Evolutionary conservation across 2,113 vertebrate species (phyloP).

Genomic region (Collichthys lucidus): DNA sequence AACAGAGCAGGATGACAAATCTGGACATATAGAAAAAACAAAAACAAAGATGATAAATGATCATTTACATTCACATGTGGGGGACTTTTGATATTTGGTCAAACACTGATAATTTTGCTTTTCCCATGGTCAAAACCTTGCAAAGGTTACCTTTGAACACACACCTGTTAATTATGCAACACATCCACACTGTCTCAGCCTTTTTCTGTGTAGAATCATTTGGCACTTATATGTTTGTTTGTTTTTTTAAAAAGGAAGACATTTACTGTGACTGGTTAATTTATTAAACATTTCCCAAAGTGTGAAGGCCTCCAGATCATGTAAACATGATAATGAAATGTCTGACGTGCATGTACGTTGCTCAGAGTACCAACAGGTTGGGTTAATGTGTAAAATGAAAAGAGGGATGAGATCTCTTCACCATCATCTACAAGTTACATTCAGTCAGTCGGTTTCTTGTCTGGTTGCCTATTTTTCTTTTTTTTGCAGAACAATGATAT

Average conservation of each 20-base stretch:
- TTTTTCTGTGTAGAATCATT: slow-evolving; percentile 60
- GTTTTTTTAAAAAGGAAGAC: slow-evolving; percentile 62
- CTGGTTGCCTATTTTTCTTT: slow-evolving; percentile 68
- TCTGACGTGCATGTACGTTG: slow-evolving; percentile 15
- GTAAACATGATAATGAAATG: slow-evolving; percentile 52
- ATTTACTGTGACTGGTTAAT: slow-evolving; percentile 43
- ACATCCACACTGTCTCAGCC: slow-evolving; percentile 30
- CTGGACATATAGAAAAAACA: slow-evolving; percentile 42
- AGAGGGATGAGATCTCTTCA: slow-evolving; percentile 69
- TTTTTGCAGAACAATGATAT: slow-evolving; percentile 68
- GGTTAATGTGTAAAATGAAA: slow-evolving; percentile 53
- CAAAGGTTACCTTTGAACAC: slow-evolving; percentile 36
- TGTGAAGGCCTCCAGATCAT: slow-evolving; percentile 22
- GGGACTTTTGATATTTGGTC: slow-evolving; percentile 70
- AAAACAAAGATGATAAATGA: slow-evolving; percentile 44
- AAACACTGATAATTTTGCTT: slow-evolving; percentile 59
- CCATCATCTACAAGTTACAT: slow-evolving; percentile 80
- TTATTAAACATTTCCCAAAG: slow-evolving; percentile 24
- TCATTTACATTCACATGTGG: slow-evolving; percentile 71
- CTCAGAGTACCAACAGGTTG: slow-evolving; percentile 66
- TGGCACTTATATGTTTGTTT: slow-evolving; percentile 62
- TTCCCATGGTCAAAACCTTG: slow-evolving; percentile 31
- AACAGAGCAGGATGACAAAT: slow-evolving; percentile 44
- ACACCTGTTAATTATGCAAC: slow-evolving; percentile 24
- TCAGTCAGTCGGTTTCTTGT: slow-evolving; percentile 86